Base-by-base conservation (phyloP, 2,113 vertebrate genomes). In the Otus sunia region DNA sequence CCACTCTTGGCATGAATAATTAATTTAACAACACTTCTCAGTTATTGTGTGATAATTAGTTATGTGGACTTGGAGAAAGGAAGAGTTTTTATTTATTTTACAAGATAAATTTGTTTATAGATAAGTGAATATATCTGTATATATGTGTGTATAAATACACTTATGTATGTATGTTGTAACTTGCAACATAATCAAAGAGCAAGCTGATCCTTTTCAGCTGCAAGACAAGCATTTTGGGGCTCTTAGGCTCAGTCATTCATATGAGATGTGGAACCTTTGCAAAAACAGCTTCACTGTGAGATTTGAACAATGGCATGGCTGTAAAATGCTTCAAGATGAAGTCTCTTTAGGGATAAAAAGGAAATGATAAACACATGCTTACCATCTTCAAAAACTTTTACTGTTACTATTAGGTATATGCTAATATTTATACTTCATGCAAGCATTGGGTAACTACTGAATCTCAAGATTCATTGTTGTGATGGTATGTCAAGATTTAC, bases 211-310 rank as follows among this genome's bases (percentile, higher is more conserved):
- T 41, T 94, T 92, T 58, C 39, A 79, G 39, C 32, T n/a, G 64
- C 64, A 52, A 59, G 45, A 17, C 30, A 90, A 94, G 32, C 72
- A 58, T 43, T 21, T 56, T 21, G n/a, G 39, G 39, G 36, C 8
- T 58, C 34, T 81, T 64, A 55, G 79, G 37, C 75, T 95, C 78
- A 52, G 29, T 41, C 72, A 86, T 91, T 93, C 49, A 22, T 82
- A 72, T n/a, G 55, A 69, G 60, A 76, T 11, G 32, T 37, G 53
- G 21, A 50, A 67, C 34, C 13, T 88, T 92, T 91, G 80, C 66
- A 97, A 97, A 90, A 88, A 60, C 75, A 94, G 71, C 94, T 95
- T 96, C 88, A 92, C 50, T 63, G 59, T 88, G 88, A 86, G 89
- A 92, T 96, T 74, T 92, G 60, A 96, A 95, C 67, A 97, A 80